Percentiles rank a stretch among this genome's conserved stretches.
phyloP scores from a whole-genome alignment of 2,888 invertebrate genomes.

The Sarcophaga caerulescens region DNA sequence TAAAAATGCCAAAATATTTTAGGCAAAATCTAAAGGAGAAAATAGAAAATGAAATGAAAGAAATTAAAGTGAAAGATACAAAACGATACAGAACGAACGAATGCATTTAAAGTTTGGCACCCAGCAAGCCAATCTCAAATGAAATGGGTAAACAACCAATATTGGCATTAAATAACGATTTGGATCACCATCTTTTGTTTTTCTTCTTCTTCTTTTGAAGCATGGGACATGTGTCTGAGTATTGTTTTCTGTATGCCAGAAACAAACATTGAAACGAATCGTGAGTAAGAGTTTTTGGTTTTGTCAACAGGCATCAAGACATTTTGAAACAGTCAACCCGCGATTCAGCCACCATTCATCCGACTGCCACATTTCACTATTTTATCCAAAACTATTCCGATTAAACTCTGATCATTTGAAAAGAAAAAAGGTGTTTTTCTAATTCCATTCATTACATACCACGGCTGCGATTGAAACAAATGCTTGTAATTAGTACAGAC shows the following conservation, averaged over 20 bases:
- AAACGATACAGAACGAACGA: background rate
- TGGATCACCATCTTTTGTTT: constrained; percentile 54
- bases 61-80: constrained; percentile 9
- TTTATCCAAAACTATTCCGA: background rate
- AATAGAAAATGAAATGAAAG: constrained; percentile 1
- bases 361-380: background rate
- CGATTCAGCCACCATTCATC: constrained; percentile 17
- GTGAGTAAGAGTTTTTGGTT: constrained; percentile 62
- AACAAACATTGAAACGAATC: constrained; percentile 40
- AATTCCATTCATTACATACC: constrained; percentile 2
- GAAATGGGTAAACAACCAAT: constrained; percentile 20
- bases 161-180: constrained; percentile 64
- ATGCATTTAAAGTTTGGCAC: background rate
- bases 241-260: background rate
- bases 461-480: constrained; percentile 16
- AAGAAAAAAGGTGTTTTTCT: constrained; percentile 55
- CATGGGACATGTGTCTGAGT: too few relatives aligned
- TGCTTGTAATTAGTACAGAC: constrained; percentile 48
- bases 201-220: background rate
- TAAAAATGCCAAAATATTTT: constrained; percentile 46
- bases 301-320: background rate
- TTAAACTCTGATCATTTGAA: background rate
- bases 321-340: background rate
- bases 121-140: background rate
- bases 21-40: constrained; percentile 1